Conservation (phyloP, 1,140 invertebrate species). For the Drosophila willistoni region DNA sequence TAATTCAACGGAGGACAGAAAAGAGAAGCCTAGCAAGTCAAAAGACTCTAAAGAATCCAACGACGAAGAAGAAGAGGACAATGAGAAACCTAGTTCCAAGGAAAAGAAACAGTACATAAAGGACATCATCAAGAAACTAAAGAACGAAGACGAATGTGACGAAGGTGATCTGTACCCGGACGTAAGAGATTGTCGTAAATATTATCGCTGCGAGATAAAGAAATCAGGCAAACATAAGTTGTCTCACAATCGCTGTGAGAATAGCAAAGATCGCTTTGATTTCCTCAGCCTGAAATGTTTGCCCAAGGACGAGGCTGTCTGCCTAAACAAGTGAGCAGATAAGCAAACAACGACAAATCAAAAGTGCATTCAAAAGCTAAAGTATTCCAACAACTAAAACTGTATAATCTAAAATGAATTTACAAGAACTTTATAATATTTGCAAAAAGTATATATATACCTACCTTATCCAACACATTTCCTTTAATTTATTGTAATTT, state of each 20-base stretch:
- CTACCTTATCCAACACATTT: conserved; percentile 27
- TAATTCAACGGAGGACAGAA: conserved; percentile 24
- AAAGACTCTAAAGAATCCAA: conserved; percentile 32
- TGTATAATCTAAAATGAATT: conserved; percentile 53
- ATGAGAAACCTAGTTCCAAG: conserved; percentile 61
- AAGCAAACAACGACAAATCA: background rate
- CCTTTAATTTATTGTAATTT: conserved; percentile 59
- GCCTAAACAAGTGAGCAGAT: conserved; percentile 51
- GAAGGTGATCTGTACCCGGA: conserved; percentile 72
- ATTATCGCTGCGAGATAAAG: conserved; percentile 69
- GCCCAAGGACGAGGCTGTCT: conserved; percentile 51
- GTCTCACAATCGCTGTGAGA: conserved; percentile 56
- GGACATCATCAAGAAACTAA: conserved; percentile 67
- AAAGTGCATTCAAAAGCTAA: conserved; percentile 17
- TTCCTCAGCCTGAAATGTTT: conserved; percentile 43
- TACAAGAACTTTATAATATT: conserved; percentile 47
- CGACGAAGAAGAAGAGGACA: conserved; percentile 50
- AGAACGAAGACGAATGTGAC: conserved; percentile 68
- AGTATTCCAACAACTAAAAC: conserved; percentile 17
- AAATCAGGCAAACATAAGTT: conserved; percentile 63
- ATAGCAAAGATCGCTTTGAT: conserved; percentile 65
- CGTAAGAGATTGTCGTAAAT: conserved; percentile 70
- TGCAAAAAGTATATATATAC: conserved; percentile 53
- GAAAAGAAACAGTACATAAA: conserved; percentile 66
- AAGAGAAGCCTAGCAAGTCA: conserved; percentile 15